phyloP scores from a whole-genome alignment of 2,113 vertebrate genomes.

The Setophaga coronata region DNA sequence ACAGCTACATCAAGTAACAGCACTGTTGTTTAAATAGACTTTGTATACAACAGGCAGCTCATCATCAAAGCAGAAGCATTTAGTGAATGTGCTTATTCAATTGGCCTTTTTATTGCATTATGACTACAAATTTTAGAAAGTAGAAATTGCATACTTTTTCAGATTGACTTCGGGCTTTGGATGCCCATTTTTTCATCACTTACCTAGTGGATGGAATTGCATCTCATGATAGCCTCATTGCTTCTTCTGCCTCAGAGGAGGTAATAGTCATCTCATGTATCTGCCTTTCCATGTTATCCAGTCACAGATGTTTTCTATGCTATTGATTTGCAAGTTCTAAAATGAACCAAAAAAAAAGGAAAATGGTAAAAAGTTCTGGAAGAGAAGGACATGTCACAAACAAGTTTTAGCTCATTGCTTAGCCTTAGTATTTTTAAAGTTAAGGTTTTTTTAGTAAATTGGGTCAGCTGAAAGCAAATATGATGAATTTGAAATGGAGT shows the following conservation, averaged over 20 bases:
- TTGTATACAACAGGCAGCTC: not conserved
- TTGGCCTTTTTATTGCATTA: not conserved
- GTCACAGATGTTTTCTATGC: not conserved
- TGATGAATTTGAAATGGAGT: not conserved
- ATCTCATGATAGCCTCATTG: not conserved
- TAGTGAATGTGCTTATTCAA: not conserved
- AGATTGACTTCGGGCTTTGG: not conserved
- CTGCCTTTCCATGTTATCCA: not conserved
- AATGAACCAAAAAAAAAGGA: fast-evolving
- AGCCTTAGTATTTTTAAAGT: not conserved
- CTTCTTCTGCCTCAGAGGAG: not conserved
- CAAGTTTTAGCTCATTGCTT: not conserved
- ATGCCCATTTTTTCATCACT: not conserved
- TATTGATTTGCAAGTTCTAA: not conserved
- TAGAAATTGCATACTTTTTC: not conserved
- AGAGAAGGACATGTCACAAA: not conserved
- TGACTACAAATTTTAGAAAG: not conserved
- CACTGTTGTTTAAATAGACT: not conserved
- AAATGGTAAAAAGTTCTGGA: not conserved
- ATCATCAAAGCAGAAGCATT: not conserved
- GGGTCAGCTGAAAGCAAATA: not conserved
- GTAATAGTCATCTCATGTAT: not conserved
- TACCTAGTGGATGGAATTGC: not conserved
- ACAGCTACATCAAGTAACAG: not conserved
- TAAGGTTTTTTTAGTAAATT: not conserved